These are phyloP conservation scores for Sinopyrophorus schimmeli DNA, from an alignment of 2,888 invertebrate species.

Conservation along the genomic window DNA sequence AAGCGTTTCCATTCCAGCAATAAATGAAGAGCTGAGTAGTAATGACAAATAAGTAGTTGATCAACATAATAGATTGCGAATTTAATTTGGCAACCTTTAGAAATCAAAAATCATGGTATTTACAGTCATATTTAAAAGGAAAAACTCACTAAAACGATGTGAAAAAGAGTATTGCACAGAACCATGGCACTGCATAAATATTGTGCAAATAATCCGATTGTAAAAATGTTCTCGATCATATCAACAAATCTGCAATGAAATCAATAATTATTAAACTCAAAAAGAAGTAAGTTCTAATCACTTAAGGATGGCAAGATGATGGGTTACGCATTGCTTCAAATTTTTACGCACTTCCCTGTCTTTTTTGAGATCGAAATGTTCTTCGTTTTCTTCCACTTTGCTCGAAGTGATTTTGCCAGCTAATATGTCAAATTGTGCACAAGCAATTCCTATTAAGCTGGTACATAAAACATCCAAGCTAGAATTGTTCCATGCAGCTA, in stretches of 20 bases:
- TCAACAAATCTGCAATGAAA: slow-evolving; percentile 15
- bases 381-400: too few relatives aligned
- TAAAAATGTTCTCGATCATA: slow-evolving; percentile 20
- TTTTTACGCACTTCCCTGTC: background rate
- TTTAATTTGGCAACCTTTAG: too few relatives aligned
- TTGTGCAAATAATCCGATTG: slow-evolving; percentile 23
- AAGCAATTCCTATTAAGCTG: slow-evolving; percentile 21
- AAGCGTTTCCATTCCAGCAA: slow-evolving; percentile 34
- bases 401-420: slow-evolving; percentile 7
- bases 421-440: slow-evolving; percentile 26
- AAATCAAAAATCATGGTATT: background rate
- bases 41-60: slow-evolving; percentile 17
- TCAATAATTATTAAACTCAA: background rate
- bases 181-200: slow-evolving; percentile 25
- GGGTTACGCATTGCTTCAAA: slow-evolving; percentile 21
- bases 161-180: slow-evolving; percentile 27
- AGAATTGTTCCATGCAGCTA: slow-evolving; percentile 29
- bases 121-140: background rate
- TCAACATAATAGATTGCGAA: slow-evolving; percentile 21
- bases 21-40: slow-evolving; percentile 28
- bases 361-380: too few relatives aligned
- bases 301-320: slow-evolving; percentile 23
- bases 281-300: slow-evolving; percentile 2
- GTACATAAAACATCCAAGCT: slow-evolving; percentile 17
- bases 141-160: slow-evolving; percentile 20